Conservation (phyloP, 2,888 invertebrate genomes). For the Agriopis aurantiaria region DNA sequence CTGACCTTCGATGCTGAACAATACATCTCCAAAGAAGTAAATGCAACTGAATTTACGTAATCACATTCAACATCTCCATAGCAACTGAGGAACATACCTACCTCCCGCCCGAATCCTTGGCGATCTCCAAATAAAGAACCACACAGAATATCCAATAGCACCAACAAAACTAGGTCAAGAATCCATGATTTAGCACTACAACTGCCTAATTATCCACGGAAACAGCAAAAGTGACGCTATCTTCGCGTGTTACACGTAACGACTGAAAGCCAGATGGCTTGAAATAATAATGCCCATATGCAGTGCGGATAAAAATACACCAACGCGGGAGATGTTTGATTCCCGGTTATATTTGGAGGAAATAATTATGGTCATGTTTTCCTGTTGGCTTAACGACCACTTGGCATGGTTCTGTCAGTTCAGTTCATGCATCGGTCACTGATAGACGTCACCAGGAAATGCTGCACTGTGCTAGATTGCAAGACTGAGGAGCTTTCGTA, state of each 20-base stretch:
- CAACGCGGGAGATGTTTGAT: constrained; percentile 76
- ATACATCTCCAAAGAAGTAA: constrained; percentile 53
- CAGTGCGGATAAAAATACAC: constrained; percentile 76
- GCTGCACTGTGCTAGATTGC: neutral
- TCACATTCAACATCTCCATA: constrained; percentile 66
- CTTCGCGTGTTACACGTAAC: constrained; percentile 53
- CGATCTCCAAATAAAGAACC: constrained; percentile 63
- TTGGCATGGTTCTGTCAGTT: constrained; percentile 14
- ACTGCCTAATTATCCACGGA: constrained; percentile 49
- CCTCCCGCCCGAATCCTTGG: constrained; percentile 66
- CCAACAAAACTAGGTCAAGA: constrained; percentile 72
- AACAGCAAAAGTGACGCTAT: constrained; percentile 53
- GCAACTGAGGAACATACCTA: constrained; percentile 62
- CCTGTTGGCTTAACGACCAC: constrained; percentile 50
- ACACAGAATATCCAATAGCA: constrained; percentile 34
- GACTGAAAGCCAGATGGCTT: constrained; percentile 71
- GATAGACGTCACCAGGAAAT: constrained; percentile 1
- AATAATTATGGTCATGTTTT: constrained; percentile 59
- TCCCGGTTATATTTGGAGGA: constrained; percentile 72
- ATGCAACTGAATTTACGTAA: constrained; percentile 56
- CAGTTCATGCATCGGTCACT: constrained; percentile 4
- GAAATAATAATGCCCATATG: constrained; percentile 78
- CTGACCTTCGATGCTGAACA: constrained; percentile 62
- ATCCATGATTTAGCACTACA: constrained; percentile 58
- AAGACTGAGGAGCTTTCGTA: neutral